Conservation (phyloP, 2,113 vertebrate genomes). For the Eptatretus burgeri region DNA sequence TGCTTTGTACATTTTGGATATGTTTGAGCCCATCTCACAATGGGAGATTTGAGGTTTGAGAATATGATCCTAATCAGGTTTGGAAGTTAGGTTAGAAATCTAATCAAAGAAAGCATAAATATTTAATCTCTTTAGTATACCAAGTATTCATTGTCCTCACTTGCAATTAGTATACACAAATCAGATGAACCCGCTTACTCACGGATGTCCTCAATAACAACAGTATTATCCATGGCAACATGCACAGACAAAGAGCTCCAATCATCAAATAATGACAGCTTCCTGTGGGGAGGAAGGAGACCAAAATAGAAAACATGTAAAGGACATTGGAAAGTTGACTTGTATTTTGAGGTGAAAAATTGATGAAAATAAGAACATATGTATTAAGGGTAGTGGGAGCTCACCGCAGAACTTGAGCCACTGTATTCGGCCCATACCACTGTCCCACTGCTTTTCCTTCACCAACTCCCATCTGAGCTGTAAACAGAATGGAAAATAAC, state of each 20-base stretch:
- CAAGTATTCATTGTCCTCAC: too few relatives aligned
- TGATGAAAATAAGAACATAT: not conserved
- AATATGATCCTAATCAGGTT: too few relatives aligned
- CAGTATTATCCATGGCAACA: constrained; percentile 96
- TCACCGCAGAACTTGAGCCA: constrained; percentile 89
- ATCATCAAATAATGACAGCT: constrained; percentile 58
- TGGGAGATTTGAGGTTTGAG: too few relatives aligned
- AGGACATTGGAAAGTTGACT: not conserved
- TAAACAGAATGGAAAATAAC: constrained; percentile 8
- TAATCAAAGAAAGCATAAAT: too few relatives aligned
- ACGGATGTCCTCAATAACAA: constrained; percentile 90
- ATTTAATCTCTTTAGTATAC: too few relatives aligned
- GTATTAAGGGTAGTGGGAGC: constrained; percentile 13
- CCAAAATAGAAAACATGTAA: not conserved
- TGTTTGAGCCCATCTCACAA: too few relatives aligned
- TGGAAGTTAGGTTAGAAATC: too few relatives aligned
- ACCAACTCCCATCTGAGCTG: constrained; percentile 97
- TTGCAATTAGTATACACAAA: too few relatives aligned
- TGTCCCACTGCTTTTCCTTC: constrained; percentile 92
- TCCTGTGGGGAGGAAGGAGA: constrained; percentile 20
- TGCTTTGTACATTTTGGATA: too few relatives aligned
- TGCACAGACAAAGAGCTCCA: constrained; percentile 82
- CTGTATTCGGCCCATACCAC: constrained; percentile 96
- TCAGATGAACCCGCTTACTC: constrained; percentile 18
- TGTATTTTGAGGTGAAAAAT: not conserved